phyloP scores from a whole-genome alignment of 2,113 vertebrate genomes.

The Catagonus wagneri region DNA sequence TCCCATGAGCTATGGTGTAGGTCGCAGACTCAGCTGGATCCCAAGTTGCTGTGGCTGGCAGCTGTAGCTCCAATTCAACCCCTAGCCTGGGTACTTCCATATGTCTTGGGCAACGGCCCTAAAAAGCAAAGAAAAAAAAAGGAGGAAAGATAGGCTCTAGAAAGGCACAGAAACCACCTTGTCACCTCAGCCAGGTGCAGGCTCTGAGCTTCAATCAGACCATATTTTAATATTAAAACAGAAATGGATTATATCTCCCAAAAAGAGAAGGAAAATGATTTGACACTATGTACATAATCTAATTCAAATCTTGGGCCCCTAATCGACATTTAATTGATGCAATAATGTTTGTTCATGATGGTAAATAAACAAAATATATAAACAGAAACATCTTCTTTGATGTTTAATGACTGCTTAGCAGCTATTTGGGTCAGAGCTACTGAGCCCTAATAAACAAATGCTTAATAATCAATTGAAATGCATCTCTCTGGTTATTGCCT shows the following conservation, averaged over 20 bases:
- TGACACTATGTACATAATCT: constrained; percentile 76
- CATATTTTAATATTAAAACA: constrained; percentile 67
- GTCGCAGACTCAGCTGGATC: no score
- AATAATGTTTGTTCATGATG: constrained; percentile 82
- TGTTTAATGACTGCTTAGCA: constrained; percentile 85
- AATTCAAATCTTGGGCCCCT: constrained; percentile 82
- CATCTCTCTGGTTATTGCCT: constrained; percentile 86
- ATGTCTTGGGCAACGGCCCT: no score
- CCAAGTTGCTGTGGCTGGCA: no score
- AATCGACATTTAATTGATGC: constrained; percentile 89
- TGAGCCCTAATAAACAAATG: constrained; percentile 88
- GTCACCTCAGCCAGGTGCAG: constrained; percentile 76
- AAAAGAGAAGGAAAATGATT: constrained; percentile 83
- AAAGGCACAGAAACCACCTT: constrained; percentile 58
- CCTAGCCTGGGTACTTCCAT: no score
- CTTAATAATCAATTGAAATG: constrained; percentile 89
- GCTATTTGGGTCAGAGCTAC: constrained; percentile 84
- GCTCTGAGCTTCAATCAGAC: constrained; percentile 75
- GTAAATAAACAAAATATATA: constrained; percentile 89
- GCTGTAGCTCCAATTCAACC: no score
- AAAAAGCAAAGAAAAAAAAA: background rate
- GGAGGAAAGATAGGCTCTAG: constrained; percentile 54
- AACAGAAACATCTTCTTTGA: constrained; percentile 84
- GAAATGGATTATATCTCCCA: constrained; percentile 79
- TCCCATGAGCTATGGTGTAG: no score